Percentiles rank a stretch among this genome's conserved stretches.
These are phyloP conservation scores for Sweltsa coloradensis DNA, from an alignment of 1,140 invertebrate genomes.

Conservation along the genomic window DNA sequence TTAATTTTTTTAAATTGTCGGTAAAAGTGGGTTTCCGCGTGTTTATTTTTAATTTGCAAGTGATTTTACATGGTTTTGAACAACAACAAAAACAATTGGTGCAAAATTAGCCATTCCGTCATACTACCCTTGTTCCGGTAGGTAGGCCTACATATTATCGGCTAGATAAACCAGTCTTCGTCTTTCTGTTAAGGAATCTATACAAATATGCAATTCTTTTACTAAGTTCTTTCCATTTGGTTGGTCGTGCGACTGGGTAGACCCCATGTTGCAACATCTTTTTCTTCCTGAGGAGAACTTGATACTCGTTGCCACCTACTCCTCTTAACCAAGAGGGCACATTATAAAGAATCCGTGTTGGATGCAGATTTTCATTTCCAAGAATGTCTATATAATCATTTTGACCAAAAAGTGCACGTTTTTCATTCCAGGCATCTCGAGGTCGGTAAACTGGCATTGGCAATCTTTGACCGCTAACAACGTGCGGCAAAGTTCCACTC, in stretches of 20 bases:
- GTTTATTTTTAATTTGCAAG: too few relatives aligned
- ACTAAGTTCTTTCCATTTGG: constrained; percentile 59
- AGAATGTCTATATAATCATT: constrained; percentile 96
- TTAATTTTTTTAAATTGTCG: too few relatives aligned
- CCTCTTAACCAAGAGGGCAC: constrained; percentile 79
- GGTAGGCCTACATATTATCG: too few relatives aligned
- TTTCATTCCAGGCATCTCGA: constrained; percentile 57
- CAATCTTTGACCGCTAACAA: constrained; percentile 32
- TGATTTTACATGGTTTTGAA: neutral
- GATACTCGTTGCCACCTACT: constrained; percentile 75
- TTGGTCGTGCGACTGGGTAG: constrained; percentile 48
- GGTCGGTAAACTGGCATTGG: constrained; percentile 59
- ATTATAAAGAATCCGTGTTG: constrained; percentile 66
- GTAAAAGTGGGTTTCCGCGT: too few relatives aligned
- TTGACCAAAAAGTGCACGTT: constrained; percentile 77
- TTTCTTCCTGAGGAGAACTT: constrained; percentile 61
- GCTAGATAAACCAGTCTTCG: constrained; percentile 43
- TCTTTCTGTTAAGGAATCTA: constrained; percentile 63
- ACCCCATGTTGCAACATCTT: constrained; percentile 45
- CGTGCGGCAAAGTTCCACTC: constrained; percentile 53
- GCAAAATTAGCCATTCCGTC: neutral
- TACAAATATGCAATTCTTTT: constrained; percentile 64
- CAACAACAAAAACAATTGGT: neutral
- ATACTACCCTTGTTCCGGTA: too few relatives aligned
- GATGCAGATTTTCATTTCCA: constrained; percentile 68